A percentile compares a stretch with the other conserved stretches of the same genome.
These are phyloP conservation scores for Vultur gryphus DNA, from an alignment of 2,797 vertebrate genomes.

Conservation along the genomic window DNA sequence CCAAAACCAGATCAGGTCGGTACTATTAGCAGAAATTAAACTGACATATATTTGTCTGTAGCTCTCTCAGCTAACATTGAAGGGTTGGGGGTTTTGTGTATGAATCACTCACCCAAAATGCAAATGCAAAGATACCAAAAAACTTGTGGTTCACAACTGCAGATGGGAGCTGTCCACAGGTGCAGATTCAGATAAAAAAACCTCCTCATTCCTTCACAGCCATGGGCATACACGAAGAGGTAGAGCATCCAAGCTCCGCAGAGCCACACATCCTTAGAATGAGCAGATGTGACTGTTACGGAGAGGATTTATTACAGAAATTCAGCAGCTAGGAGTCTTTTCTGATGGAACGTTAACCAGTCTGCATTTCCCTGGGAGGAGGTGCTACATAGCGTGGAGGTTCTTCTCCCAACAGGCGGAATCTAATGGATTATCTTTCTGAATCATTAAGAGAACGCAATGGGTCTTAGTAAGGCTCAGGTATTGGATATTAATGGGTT, in stretches of 20 bases:
- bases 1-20: neutral
- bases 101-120: neutral
- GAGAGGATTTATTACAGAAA: neutral
- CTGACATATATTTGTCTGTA: neutral
- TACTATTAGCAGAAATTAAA: neutral
- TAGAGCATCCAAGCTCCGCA: neutral
- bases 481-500: neutral
- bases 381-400: neutral
- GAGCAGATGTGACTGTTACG: neutral
- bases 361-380: conserved; percentile 20
- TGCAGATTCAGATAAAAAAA: neutral
- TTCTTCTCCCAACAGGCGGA: neutral
- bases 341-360: neutral
- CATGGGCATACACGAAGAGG: neutral
- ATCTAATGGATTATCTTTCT: neutral
- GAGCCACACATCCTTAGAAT: neutral
- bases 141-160: conserved; percentile 16
- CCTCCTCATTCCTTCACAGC: conserved; percentile 7
- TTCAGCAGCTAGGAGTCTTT: neutral
- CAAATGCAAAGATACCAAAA: neutral
- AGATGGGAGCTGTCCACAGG: conserved; percentile 41
- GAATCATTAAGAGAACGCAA: neutral
- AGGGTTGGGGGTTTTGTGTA: neutral
- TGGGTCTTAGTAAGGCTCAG: neutral
- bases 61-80: neutral